phyloP scores from a whole-genome alignment of 2,797 vertebrate species.

The Momotus momota region DNA sequence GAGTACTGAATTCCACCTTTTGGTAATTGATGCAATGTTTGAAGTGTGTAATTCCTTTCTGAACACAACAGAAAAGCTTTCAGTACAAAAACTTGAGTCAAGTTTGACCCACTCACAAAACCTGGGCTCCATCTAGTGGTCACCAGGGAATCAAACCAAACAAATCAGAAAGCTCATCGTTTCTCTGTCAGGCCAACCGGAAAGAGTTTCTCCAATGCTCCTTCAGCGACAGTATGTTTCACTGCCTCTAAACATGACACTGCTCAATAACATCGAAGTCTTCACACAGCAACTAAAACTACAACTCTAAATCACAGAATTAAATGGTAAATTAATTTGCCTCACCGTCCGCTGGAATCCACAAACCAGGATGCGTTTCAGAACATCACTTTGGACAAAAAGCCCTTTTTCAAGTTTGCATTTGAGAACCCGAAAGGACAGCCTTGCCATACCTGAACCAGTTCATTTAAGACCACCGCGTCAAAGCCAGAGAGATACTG shows the following conservation, averaged over 20 bases:
- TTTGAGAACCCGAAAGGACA: neutral
- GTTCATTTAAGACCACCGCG: slow-evolving; percentile 96
- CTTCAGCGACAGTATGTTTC: neutral
- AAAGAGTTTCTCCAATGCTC: neutral
- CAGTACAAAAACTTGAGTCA: neutral
- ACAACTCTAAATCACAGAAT: neutral
- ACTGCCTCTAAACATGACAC: neutral
- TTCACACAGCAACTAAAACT: neutral
- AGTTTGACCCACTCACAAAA: neutral
- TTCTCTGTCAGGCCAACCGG: neutral
- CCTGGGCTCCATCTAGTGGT: slow-evolving; percentile 81
- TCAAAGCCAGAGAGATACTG: slow-evolving; percentile 98
- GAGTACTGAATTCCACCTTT: neutral
- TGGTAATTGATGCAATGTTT: neutral
- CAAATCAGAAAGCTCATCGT: neutral
- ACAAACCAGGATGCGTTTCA: neutral
- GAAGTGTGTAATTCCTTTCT: neutral
- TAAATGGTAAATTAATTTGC: neutral
- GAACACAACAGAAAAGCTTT: neutral
- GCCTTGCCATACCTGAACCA: slow-evolving; percentile 89
- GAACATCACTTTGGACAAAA: neutral
- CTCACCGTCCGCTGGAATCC: accelerated
- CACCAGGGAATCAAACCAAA: neutral
- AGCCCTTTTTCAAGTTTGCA: neutral
- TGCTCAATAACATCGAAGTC: neutral